A percentile compares a stretch with the other conserved stretches of the same genome.
Conservation (phyloP, 64 coral and sea anemone species). For the Pocillopora damicornis region DNA sequence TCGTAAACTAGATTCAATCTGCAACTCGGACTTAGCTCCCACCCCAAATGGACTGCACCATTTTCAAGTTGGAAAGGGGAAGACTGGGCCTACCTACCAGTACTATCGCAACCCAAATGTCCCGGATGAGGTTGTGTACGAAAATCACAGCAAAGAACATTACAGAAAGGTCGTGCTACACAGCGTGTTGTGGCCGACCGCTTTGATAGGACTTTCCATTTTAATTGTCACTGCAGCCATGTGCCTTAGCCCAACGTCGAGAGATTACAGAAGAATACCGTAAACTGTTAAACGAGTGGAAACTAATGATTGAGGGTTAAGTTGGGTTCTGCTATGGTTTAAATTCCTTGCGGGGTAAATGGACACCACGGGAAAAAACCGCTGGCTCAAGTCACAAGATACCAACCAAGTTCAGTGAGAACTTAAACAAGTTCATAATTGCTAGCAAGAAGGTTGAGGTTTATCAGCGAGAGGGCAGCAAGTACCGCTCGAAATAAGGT, state of each 20-base stretch:
- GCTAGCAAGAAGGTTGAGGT: too few relatives aligned
- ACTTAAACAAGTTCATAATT: too few relatives aligned
- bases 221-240: background rate
- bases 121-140: background rate
- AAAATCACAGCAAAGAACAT: background rate
- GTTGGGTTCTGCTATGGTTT: too few relatives aligned
- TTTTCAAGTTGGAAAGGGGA: too few relatives aligned
- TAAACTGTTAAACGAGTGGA: background rate
- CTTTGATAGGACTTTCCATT: slow-evolving; percentile 2
- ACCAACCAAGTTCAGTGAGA: too few relatives aligned
- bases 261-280: slow-evolving; percentile 1
- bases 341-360: too few relatives aligned
- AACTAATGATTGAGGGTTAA: too few relatives aligned
- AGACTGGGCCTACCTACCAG: background rate
- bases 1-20: background rate
- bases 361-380: too few relatives aligned
- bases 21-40: background rate
- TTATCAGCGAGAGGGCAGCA: too few relatives aligned
- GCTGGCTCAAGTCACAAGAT: too few relatives aligned
- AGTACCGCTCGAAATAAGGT: too few relatives aligned
- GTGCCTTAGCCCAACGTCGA: background rate
- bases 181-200: background rate
- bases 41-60: background rate
- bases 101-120: background rate
- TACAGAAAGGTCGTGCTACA: background rate